phyloP scores from a whole-genome alignment of 2,797 vertebrate genomes.

The Hippocampus kuda region DNA sequence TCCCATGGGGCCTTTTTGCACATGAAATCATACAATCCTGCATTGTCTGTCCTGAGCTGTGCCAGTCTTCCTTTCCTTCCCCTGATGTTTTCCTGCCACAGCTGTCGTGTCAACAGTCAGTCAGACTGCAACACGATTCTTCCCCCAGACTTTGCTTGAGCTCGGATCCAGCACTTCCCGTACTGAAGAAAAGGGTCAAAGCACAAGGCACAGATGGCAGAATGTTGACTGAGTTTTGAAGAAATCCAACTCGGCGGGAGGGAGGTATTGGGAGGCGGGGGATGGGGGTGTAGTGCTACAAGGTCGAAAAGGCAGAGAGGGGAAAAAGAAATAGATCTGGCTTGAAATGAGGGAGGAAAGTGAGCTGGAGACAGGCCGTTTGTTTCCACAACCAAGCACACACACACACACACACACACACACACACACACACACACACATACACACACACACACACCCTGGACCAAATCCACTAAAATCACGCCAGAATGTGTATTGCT shows the following conservation, averaged over 20 bases:
- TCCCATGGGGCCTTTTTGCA: constrained; percentile 18
- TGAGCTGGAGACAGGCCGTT: constrained; percentile 32
- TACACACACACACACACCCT: constrained; percentile 25
- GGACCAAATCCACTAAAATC: constrained; percentile 41
- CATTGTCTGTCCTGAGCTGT: constrained; percentile 17
- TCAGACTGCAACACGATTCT: constrained; percentile 26
- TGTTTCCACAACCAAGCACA: constrained; percentile 42
- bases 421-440: not conserved
- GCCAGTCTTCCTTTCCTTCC: constrained; percentile 21
- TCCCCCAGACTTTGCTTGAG: constrained; percentile 15
- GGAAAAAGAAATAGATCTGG: constrained; percentile 56
- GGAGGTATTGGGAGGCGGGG: not conserved
- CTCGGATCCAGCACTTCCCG: constrained; percentile 48
- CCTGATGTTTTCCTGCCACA: constrained; percentile 37
- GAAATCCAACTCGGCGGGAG: constrained; percentile 43
- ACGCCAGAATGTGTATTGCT: constrained; percentile 22
- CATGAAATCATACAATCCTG: constrained; percentile 32
- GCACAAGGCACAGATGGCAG: constrained; percentile 57
- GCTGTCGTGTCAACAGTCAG: constrained; percentile 50
- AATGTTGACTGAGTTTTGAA: constrained; percentile 32
- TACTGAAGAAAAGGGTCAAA: constrained; percentile 54
- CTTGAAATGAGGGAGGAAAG: constrained; percentile 50
- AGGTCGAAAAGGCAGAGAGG: constrained; percentile 50
- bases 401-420: no score
- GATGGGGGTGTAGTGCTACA: constrained; percentile 23